These are phyloP conservation scores for Microtus montanus DNA, from an alignment of 2,113 vertebrate genomes.

Conservation along the genomic window DNA sequence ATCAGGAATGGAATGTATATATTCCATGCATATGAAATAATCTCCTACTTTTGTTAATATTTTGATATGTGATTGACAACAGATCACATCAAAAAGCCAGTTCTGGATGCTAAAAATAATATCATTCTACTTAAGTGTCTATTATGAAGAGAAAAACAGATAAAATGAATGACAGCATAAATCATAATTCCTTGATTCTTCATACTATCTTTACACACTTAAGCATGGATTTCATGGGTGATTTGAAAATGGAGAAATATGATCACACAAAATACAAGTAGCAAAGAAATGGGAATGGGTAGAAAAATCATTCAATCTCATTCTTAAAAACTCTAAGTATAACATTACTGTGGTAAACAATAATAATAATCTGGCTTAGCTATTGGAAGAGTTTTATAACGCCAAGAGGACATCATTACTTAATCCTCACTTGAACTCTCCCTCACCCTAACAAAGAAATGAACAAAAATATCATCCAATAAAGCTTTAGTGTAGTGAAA, in stretches of 20 bases:
- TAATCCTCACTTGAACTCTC: background rate
- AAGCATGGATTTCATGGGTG: background rate
- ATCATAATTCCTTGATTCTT: background rate
- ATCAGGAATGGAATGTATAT: background rate
- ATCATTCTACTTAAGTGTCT: background rate
- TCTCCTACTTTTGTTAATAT: background rate
- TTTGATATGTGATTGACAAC: background rate
- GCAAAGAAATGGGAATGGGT: background rate
- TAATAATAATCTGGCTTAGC: background rate
- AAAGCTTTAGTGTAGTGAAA: background rate
- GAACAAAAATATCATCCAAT: background rate
- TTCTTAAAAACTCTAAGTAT: slow-evolving; percentile 7
- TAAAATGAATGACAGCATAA: background rate
- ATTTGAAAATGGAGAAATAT: background rate
- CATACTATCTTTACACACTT: background rate
- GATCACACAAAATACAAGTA: background rate
- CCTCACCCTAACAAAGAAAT: background rate
- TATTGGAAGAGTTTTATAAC: background rate
- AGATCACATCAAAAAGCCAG: background rate
- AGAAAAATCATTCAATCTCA: background rate
- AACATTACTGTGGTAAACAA: background rate
- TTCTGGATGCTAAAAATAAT: background rate
- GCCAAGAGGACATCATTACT: background rate
- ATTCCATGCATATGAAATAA: background rate
- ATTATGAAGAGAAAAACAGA: background rate